Conservation (phyloP, 2,113 vertebrate genomes). For the Uria aalge region DNA sequence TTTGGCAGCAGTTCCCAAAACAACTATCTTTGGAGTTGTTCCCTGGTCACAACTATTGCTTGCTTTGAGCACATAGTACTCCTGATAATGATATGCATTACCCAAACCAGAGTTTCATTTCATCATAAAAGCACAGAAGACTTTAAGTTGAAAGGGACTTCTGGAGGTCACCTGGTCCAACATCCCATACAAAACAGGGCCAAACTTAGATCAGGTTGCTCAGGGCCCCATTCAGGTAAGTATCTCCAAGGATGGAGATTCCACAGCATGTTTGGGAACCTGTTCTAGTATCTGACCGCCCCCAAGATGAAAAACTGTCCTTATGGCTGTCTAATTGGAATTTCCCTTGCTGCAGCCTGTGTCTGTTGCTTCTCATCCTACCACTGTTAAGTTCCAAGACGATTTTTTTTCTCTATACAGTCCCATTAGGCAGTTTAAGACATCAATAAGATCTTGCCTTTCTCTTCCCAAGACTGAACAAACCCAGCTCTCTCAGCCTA, state of each 20-base stretch:
- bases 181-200: neutral
- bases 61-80: neutral
- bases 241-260: neutral
- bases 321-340: neutral
- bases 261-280: neutral
- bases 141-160: neutral
- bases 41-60: neutral
- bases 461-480: neutral
- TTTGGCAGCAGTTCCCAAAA: neutral
- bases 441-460: neutral
- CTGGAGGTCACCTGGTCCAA: neutral
- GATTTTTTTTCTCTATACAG: neutral
- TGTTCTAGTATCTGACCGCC: neutral
- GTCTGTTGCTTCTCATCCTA: neutral
- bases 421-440: neutral
- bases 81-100: neutral
- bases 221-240: neutral
- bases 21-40: neutral
- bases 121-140: neutral
- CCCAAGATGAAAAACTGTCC: neutral
- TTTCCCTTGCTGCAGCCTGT: neutral
- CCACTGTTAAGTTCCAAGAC: neutral
- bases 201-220: neutral
- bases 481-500: neutral
- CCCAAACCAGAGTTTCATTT: neutral